These are phyloP conservation scores for Sebastes iracundus DNA, from an alignment of 2,797 vertebrate genomes.

Conservation along the genomic window DNA sequence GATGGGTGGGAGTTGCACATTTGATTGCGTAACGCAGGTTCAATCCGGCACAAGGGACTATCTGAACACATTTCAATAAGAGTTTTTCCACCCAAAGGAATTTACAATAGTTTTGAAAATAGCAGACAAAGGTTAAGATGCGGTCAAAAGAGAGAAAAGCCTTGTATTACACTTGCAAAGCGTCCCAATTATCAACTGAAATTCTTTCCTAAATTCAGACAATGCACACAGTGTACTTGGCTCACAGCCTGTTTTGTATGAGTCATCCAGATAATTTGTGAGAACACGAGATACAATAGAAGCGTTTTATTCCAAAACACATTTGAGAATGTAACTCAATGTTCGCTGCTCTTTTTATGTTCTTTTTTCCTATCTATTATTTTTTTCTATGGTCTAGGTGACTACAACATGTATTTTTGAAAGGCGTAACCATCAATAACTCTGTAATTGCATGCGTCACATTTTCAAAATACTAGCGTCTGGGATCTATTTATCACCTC, in stretches of 20 bases:
- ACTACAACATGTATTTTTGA: background rate
- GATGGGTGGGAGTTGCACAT: conserved; percentile 26
- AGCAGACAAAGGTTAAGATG: background rate
- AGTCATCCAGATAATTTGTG: conserved; percentile 61
- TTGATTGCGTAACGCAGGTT: conserved; percentile 45
- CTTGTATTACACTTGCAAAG: conserved; percentile 23
- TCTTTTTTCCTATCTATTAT: background rate
- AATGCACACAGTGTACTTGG: conserved; percentile 63
- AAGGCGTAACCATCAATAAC: background rate
- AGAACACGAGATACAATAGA: conserved; percentile 50
- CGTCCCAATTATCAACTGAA: conserved; percentile 45
- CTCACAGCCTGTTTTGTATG: conserved; percentile 33
- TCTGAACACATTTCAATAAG: conserved; percentile 12
- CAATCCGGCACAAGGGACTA: conserved; percentile 34
- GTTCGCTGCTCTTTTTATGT: background rate
- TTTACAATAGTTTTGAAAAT: background rate
- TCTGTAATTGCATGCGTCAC: background rate
- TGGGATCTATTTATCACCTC: background rate
- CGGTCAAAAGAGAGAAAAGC: background rate
- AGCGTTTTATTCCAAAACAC: conserved; percentile 21
- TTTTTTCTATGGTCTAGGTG: background rate
- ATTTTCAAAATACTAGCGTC: background rate
- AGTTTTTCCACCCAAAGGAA: background rate
- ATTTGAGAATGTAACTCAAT: conserved; percentile 1
- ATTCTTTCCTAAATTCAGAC: conserved; percentile 50